These are phyloP conservation scores for Ariopsis seemanni DNA, from an alignment of 2,113 vertebrate genomes.

Conservation along the genomic window DNA sequence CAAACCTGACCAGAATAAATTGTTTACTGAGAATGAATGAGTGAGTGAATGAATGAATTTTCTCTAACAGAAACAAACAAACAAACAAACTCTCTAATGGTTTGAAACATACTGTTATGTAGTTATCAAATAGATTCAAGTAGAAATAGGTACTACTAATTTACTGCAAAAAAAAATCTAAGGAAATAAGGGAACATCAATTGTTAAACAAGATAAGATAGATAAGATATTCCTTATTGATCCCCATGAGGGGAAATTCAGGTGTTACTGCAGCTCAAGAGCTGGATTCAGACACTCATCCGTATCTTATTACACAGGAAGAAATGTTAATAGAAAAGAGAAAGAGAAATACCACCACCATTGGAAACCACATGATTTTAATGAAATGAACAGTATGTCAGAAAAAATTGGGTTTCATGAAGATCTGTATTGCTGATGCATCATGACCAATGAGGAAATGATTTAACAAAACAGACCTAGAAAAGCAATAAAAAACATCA, in stretches of 20 bases:
- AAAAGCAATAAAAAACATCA: not conserved
- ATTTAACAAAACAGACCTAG: not conserved
- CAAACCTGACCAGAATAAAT: not conserved
- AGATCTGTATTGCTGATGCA: not conserved
- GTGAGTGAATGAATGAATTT: too few relatives aligned
- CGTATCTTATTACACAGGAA: not conserved
- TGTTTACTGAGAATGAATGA: not conserved
- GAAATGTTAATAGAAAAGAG: not conserved
- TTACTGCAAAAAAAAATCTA: not conserved
- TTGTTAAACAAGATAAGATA: too few relatives aligned
- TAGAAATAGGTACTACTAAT: not conserved
- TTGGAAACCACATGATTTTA: not conserved
- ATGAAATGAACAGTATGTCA: not conserved
- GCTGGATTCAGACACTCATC: not conserved
- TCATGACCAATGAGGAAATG: not conserved
- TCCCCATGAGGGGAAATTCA: too few relatives aligned
- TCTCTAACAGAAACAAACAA: not conserved
- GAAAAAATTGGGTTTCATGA: not conserved
- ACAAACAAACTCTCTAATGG: not conserved
- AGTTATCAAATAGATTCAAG: not conserved
- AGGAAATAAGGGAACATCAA: too few relatives aligned
- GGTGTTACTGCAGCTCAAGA: too few relatives aligned
- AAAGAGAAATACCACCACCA: not conserved
- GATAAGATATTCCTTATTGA: too few relatives aligned
- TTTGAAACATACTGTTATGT: not conserved